phyloP scores from a whole-genome alignment of 2,888 invertebrate genomes.

The Leptinotarsa juncta region DNA sequence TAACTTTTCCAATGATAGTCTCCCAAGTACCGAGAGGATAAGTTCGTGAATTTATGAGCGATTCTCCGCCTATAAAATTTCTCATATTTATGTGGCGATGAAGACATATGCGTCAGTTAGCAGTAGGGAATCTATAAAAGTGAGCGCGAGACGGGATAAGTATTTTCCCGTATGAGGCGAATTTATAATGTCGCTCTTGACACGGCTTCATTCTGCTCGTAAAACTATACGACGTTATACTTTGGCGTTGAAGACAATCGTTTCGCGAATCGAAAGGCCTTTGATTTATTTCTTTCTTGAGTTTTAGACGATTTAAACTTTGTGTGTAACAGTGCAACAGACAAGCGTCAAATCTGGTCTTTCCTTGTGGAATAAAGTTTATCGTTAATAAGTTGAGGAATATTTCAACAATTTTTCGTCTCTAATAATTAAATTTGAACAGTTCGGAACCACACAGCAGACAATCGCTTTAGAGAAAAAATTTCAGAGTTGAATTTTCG shows the following conservation, averaged over 20 bases:
- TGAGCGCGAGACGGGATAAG: slow-evolving; percentile 28
- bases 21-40: slow-evolving; percentile 42
- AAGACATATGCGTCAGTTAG: slow-evolving; percentile 35
- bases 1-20: slow-evolving; percentile 49
- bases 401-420: too few species aligned
- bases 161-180: slow-evolving; percentile 36
- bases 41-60: slow-evolving; percentile 31
- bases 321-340: background rate
- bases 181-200: slow-evolving; percentile 35
- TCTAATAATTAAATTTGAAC: too few species aligned
- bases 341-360: too few species aligned
- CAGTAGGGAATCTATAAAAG: slow-evolving; percentile 37
- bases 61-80: slow-evolving; percentile 24
- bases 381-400: too few species aligned
- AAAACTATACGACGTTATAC: background rate
- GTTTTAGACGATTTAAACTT: background rate
- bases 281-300: background rate
- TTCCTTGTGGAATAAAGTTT: too few species aligned
- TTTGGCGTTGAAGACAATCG: slow-evolving; percentile 9
- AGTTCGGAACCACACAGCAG: too few species aligned
- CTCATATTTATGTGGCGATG: slow-evolving; percentile 41
- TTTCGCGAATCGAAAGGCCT: background rate
- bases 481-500: too few species aligned
- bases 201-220: slow-evolving; percentile 7
- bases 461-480: too few species aligned